Conservation (phyloP, 2,113 vertebrate genomes). For the Corythornis madagascariensis region DNA sequence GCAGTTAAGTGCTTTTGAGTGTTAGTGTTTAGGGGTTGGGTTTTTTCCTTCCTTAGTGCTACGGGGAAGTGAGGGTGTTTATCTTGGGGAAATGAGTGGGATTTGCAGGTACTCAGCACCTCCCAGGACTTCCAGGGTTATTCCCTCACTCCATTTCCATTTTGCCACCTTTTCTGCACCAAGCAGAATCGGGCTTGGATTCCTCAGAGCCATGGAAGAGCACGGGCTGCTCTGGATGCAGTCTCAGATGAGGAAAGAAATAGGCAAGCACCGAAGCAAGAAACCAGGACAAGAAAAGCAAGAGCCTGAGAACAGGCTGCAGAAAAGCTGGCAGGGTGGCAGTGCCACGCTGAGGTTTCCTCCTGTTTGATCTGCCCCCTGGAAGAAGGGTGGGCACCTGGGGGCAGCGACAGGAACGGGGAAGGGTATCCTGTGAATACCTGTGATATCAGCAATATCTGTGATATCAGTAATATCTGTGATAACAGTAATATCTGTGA, state of each 20-base stretch:
- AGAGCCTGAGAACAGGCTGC: background rate
- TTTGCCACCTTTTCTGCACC: background rate
- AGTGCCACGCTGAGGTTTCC: rapidly evolving
- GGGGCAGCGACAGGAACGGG: background rate
- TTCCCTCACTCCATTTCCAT: background rate
- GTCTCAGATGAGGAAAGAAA: background rate
- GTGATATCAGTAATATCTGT: too few relatives aligned
- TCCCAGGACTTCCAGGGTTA: background rate
- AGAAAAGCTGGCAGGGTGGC: background rate
- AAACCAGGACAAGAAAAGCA: background rate
- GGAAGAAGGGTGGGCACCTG: background rate
- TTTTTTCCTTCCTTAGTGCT: background rate
- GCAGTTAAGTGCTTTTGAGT: slow-evolving; percentile 1
- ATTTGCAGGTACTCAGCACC: slow-evolving; percentile 32
- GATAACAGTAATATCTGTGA: too few relatives aligned
- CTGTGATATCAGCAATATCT: too few relatives aligned
- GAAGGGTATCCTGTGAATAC: background rate
- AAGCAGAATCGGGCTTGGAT: background rate
- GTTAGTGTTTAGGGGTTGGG: background rate
- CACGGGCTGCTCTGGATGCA: rapidly evolving
- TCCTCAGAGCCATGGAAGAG: rapidly evolving
- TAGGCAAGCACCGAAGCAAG: rapidly evolving
- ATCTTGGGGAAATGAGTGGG: slow-evolving; percentile 37
- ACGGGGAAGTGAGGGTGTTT: slow-evolving; percentile 8
- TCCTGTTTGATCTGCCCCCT: rapidly evolving